Evolutionary conservation across 2,113 vertebrate species (phyloP).

Genomic region (Lophius piscatorius): DNA sequence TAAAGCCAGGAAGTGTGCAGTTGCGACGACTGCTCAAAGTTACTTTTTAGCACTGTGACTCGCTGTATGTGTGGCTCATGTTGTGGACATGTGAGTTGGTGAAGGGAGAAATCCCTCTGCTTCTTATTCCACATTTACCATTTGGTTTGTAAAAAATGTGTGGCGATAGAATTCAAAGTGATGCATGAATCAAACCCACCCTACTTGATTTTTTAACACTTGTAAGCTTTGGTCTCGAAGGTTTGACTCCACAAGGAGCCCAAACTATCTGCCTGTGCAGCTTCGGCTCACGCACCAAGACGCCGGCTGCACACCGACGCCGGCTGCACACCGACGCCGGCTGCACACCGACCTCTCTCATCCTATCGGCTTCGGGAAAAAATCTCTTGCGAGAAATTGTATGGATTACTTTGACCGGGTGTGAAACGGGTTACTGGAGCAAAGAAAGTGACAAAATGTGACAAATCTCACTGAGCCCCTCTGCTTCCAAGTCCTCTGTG

Average conservation of each 20-base stretch:
- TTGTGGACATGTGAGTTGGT: background rate
- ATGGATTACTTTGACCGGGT: constrained; percentile 60
- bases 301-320: constrained; percentile 16
- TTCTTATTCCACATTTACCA: background rate
- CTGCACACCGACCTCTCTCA: constrained; percentile 27
- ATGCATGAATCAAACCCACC: constrained; percentile 8
- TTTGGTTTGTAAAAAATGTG: background rate
- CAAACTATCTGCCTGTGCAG: constrained; percentile 3
- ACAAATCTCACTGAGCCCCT: constrained; percentile 64
- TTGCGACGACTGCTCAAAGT: constrained; percentile 44
- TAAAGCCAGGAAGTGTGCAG: constrained; percentile 43
- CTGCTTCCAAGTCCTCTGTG: constrained; percentile 47
- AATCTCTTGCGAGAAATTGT: constrained; percentile 29
- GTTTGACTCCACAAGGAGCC: background rate
- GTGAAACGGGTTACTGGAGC: constrained; percentile 65
- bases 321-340: too few species aligned
- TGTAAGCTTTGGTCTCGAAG: background rate
- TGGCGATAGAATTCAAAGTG: background rate
- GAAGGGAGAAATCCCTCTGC: constrained; percentile 4
- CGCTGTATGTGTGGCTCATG: background rate
- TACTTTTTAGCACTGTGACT: constrained; percentile 41
- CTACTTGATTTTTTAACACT: too few species aligned
- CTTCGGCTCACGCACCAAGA: constrained; percentile 16
- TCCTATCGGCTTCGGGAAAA: constrained; percentile 33
- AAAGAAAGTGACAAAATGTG: constrained; percentile 68